Evolutionary conservation across 2,888 invertebrate genomes (phyloP).

Genomic region (Lycaena phlaeas): DNA sequence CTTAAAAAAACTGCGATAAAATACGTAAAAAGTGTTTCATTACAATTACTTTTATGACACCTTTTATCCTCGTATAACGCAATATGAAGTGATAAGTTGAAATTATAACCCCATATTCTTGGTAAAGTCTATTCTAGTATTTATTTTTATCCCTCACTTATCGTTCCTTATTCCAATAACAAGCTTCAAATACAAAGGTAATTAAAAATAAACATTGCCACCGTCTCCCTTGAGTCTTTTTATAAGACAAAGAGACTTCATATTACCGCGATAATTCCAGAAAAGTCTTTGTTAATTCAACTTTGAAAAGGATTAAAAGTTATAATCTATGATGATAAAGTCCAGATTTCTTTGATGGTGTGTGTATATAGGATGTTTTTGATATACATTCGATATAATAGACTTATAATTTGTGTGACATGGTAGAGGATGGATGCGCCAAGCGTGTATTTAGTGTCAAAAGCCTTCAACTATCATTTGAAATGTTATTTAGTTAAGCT

Average conservation of each 20-base stretch:
- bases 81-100: too few relatives aligned
- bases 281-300: not conserved
- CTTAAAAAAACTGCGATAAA: too few relatives aligned
- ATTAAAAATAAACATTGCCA: slow-evolving; percentile 8
- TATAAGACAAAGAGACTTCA: too few relatives aligned
- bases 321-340: not conserved
- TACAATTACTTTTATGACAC: too few relatives aligned
- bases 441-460: not conserved
- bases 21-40: too few relatives aligned
- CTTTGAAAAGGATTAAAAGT: not conserved
- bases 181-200: not conserved
- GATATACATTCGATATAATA: not conserved
- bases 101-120: too few relatives aligned
- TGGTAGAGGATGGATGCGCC: not conserved
- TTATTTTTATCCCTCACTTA: not conserved
- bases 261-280: too few relatives aligned
- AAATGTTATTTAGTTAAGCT: too few relatives aligned
- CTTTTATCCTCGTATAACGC: too few relatives aligned
- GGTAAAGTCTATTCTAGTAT: too few relatives aligned
- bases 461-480: too few relatives aligned
- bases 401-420: not conserved
- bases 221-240: not conserved
- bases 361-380: not conserved
- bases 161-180: not conserved
- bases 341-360: not conserved